Evolutionary conservation across 2,888 invertebrate genomes (phyloP).

Genomic region (Torymus texanus): DNA sequence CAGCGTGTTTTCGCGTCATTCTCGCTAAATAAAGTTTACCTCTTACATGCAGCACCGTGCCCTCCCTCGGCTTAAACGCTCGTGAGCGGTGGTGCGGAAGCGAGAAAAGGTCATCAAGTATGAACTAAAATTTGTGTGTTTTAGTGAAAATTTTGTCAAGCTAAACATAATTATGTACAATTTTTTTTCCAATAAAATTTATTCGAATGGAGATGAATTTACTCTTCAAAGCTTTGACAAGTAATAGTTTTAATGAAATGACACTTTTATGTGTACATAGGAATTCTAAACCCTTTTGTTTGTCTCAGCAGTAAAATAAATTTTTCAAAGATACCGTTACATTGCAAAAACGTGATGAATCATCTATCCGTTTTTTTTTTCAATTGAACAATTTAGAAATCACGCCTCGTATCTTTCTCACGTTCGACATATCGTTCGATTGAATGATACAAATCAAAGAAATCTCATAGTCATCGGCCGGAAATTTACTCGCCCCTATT

Average conservation of each 20-base stretch:
- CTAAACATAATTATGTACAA: no score
- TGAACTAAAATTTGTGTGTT: slow-evolving; percentile 21
- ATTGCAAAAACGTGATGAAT: slow-evolving; percentile 26
- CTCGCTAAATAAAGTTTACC: slow-evolving; percentile 47
- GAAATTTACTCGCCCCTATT: slow-evolving; percentile 38
- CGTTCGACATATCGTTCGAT: neutral
- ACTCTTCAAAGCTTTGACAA: neutral
- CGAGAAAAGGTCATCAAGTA: neutral
- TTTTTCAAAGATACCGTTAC: slow-evolving; percentile 23
- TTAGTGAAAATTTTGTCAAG: no score
- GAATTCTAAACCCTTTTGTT: neutral
- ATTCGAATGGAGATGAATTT: neutral
- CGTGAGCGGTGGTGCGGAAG: neutral
- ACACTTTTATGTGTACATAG: neutral
- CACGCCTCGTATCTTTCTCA: slow-evolving; percentile 51
- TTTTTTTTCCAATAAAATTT: no score
- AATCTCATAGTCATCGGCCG: slow-evolving; percentile 48
- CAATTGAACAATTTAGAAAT: slow-evolving; percentile 33
- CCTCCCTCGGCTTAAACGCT: neutral
- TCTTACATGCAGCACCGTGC: neutral
- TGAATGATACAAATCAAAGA: slow-evolving; percentile 38
- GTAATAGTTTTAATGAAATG: neutral
- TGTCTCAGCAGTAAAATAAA: neutral
- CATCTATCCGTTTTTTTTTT: slow-evolving; percentile 25
- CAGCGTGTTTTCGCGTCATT: slow-evolving; percentile 42